Conservation (phyloP, 2,888 invertebrate genomes). For the Sesia bembeciformis region DNA sequence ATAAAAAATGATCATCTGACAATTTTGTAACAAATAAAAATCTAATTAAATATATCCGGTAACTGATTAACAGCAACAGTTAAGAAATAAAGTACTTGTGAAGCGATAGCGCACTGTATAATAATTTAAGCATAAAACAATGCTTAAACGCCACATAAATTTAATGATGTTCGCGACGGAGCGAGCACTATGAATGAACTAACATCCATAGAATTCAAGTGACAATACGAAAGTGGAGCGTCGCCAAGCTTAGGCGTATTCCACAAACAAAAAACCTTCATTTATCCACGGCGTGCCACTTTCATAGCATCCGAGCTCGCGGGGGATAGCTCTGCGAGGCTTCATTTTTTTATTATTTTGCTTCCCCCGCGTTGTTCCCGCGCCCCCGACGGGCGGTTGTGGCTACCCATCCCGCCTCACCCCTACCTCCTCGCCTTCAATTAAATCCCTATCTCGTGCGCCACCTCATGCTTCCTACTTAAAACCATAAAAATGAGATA, state of each 20-base stretch:
- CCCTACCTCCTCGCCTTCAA: conserved; percentile 55
- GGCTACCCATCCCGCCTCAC: conserved; percentile 36
- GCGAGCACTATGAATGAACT: conserved; percentile 49
- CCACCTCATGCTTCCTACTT: conserved; percentile 64
- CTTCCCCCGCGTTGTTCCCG: conserved; percentile 33
- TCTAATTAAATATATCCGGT: no score
- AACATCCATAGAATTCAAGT: conserved; percentile 61
- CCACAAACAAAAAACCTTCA: conserved; percentile 69
- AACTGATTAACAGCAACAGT: neutral
- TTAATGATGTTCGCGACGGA: conserved; percentile 44
- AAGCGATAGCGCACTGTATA: conserved; percentile 11
- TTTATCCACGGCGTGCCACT: conserved; percentile 72
- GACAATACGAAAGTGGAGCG: conserved; percentile 67
- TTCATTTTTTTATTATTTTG: conserved; percentile 67
- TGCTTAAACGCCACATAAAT: conserved; percentile 29
- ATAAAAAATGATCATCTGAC: no score
- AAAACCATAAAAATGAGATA: conserved; percentile 65
- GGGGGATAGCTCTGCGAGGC: conserved; percentile 52
- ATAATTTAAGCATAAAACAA: conserved; percentile 25
- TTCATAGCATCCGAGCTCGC: conserved; percentile 70
- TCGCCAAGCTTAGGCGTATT: conserved; percentile 62
- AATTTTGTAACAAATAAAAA: no score
- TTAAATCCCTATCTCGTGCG: conserved; percentile 66
- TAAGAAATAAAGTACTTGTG: neutral
- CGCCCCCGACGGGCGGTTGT: conserved; percentile 34